Base-by-base conservation (phyloP, 37 sponge, comb jelly and placozoan species). In the Trichoplax adhaerens region DNA sequence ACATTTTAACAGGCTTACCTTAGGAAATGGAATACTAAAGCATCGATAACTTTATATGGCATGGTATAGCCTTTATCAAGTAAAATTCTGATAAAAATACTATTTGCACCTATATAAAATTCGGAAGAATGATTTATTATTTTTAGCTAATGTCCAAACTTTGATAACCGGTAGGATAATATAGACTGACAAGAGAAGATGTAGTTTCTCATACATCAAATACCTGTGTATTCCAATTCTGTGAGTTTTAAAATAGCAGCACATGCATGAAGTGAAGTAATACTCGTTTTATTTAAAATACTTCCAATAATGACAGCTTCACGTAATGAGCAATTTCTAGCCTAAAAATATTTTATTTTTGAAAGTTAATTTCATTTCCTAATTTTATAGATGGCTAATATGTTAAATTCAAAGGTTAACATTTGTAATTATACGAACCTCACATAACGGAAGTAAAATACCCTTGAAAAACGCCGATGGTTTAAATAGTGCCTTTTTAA, bases 391-490 rank as follows among this genome's bases (percentile, higher is more conserved):
- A 29, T 29, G 29, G 29, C 29, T 29, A 29, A 29, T 29, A 29
- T 29, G 29, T 54, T 68, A 48, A 29, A 68, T 5, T 54, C 10
- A 3, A 48, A 50, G 52, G 52, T 55, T 55, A 29, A 68, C 46
- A n/a, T 48, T n/a, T 12, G 8, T 52, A 5, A 6, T 49, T 5
- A 52, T 6, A 5, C 81, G 63, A 57, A 80, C 81, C 70, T 81
- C 82, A 75, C 90, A 85, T 3, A 93, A 78, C 10, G 99, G 93
- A 1, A 97, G 77, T 7, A 97, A 81, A n/a, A 97, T 66, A 1
- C 93, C 90, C 65, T 97, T 97, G 80, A 97, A 97, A 77, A 97
- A 97, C 52, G 93, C 99, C 3, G 99, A 89, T 52, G 99, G 93
- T 57, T 92, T 91, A 78, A 86, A 97, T 10, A 92, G 81, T 3